Percentiles rank a stretch among this genome's conserved stretches.
phyloP scores from a whole-genome alignment of 1,140 invertebrate genomes.

The Drosophila mojavensis region DNA sequence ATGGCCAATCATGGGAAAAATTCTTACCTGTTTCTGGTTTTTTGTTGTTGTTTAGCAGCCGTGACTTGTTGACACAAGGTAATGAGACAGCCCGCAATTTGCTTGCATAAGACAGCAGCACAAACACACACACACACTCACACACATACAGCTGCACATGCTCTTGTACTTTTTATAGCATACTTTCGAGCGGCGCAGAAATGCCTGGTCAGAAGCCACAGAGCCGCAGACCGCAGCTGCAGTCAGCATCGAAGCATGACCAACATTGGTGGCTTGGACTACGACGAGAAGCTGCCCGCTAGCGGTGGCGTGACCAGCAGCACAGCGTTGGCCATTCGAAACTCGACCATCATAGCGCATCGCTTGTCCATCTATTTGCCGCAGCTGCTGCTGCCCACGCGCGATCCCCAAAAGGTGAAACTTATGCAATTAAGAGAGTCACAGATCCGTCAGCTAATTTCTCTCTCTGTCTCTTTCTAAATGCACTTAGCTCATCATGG shows the following conservation, averaged over 20 bases:
- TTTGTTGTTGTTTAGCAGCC: constrained; percentile 55
- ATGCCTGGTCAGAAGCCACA: constrained; percentile 8
- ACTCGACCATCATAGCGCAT: constrained; percentile 77
- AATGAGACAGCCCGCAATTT: constrained; percentile 76
- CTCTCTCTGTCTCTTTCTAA: neutral
- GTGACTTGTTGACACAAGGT: constrained; percentile 81
- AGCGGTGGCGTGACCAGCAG: constrained; percentile 60
- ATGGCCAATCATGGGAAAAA: neutral
- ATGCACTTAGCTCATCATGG: constrained; percentile 90
- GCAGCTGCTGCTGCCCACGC: constrained; percentile 63
- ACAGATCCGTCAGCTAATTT: neutral
- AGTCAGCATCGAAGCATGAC: constrained; percentile 68
- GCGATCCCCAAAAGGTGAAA: constrained; percentile 71
- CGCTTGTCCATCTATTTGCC: constrained; percentile 72
- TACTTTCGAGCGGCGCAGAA: constrained; percentile 51
- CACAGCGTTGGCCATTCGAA: constrained; percentile 71
- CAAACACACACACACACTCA: constrained; percentile 14
- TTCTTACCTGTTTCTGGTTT: constrained; percentile 1
- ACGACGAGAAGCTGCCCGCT: constrained; percentile 49
- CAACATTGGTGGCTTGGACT: constrained; percentile 48
- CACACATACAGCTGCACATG: constrained; percentile 17
- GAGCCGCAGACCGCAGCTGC: constrained; percentile 11
- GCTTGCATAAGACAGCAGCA: constrained; percentile 68
- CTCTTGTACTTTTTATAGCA: constrained; percentile 70
- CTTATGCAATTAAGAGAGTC: neutral